These are phyloP conservation scores for Acrossocheilus wenchowensis DNA, from an alignment of 2,797 vertebrate species.

Conservation along the genomic window DNA sequence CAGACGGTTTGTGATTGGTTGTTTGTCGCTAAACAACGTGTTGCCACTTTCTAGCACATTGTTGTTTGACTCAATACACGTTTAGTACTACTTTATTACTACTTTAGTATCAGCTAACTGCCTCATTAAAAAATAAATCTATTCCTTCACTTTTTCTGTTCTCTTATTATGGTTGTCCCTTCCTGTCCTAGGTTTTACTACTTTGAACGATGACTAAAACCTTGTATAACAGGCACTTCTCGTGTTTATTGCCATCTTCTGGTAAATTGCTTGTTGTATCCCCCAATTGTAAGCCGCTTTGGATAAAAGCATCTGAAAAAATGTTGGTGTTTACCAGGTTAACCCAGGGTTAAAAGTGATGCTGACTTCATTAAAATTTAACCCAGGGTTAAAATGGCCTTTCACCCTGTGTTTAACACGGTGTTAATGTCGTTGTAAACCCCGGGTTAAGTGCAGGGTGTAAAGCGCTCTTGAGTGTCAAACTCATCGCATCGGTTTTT, in stretches of 20 bases:
- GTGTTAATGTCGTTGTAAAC: background rate
- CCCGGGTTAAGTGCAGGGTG: background rate
- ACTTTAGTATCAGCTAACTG: too few species aligned
- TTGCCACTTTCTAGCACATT: background rate
- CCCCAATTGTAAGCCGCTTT: background rate
- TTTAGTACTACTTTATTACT: too few species aligned
- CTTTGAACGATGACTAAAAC: too few species aligned
- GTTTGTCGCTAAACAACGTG: background rate
- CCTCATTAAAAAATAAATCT: too few species aligned
- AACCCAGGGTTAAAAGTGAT: background rate
- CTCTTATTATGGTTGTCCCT: too few species aligned
- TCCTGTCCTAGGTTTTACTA: too few species aligned
- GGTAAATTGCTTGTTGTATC: background rate
- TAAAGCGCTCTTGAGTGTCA: background rate
- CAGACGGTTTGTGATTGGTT: conserved; percentile 14
- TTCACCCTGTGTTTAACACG: background rate
- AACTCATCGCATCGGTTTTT: background rate
- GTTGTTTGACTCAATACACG: background rate
- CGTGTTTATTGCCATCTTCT: background rate
- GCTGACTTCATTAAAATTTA: background rate
- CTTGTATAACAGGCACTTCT: background rate
- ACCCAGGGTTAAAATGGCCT: background rate
- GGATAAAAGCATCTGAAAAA: too few species aligned
- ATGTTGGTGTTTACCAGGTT: too few species aligned
- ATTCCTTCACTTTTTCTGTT: too few species aligned